These are phyloP conservation scores for Gallinago solitaria DNA, from an alignment of 2,797 vertebrate genomes.

Conservation along the genomic window DNA sequence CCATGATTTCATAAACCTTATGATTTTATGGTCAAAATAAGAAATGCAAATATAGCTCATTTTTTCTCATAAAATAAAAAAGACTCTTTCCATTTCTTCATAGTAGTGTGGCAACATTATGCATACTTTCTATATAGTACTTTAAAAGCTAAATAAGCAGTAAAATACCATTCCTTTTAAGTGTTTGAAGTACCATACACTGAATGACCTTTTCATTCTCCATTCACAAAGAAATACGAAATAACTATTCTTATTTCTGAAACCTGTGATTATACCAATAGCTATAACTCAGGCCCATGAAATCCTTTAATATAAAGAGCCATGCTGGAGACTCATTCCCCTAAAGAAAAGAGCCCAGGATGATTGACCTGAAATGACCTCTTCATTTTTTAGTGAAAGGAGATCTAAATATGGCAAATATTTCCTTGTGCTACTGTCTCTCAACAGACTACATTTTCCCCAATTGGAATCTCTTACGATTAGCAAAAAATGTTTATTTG, in stretches of 20 bases:
- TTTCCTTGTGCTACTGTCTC: slow-evolving; percentile 29
- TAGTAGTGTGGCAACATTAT: not conserved
- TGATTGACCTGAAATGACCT: slow-evolving; percentile 48
- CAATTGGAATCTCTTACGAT: not conserved
- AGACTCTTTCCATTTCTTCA: not conserved
- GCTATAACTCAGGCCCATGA: slow-evolving; percentile 47
- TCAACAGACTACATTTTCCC: not conserved
- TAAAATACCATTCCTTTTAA: slow-evolving; percentile 71
- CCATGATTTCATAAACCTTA: not conserved
- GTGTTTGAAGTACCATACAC: slow-evolving; percentile 61
- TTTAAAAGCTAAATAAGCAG: slow-evolving; percentile 57
- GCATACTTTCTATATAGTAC: not conserved
- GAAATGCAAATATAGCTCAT: not conserved
- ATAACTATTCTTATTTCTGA: slow-evolving; percentile 63
- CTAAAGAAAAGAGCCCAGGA: slow-evolving; percentile 39
- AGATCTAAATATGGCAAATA: slow-evolving; percentile 63
- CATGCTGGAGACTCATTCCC: slow-evolving; percentile 56
- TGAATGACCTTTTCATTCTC: slow-evolving; percentile 55
- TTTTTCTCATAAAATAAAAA: not conserved
- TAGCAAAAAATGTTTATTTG: not conserved
- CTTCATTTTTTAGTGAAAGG: slow-evolving; percentile 45
- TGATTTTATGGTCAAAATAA: not conserved
- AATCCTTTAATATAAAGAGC: slow-evolving; percentile 66
- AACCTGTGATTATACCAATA: slow-evolving; percentile 52
- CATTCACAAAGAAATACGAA: slow-evolving; percentile 69